A percentile compares a stretch with the other conserved stretches of the same genome.
These are phyloP conservation scores for Tonatia bakeri DNA, from an alignment of 2,113 vertebrate species.

Conservation along the genomic window DNA sequence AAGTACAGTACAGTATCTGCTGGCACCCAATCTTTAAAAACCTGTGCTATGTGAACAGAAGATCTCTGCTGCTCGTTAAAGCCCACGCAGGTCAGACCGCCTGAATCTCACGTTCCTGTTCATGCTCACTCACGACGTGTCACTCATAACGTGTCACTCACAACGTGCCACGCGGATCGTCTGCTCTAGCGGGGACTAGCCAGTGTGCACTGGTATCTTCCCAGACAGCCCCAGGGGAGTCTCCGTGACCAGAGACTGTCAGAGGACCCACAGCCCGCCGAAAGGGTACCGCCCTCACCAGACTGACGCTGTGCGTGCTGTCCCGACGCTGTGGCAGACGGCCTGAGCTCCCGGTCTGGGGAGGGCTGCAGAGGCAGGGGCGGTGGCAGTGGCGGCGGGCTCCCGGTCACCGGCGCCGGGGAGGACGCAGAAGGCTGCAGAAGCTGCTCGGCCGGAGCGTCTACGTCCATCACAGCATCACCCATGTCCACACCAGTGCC, in stretches of 20 bases:
- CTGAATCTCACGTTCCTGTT: conserved; percentile 2
- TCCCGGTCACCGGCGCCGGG: conserved; percentile 78
- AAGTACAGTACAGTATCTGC: not conserved
- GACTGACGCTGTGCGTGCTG: conserved; percentile 79
- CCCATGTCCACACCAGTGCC: conserved; percentile 74
- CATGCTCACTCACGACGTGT: not conserved
- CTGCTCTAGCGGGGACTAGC: not conserved
- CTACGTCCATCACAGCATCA: conserved; percentile 83
- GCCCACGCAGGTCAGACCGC: conserved; percentile 11
- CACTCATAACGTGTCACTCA: not conserved
- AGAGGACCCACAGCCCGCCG: conserved; percentile 43
- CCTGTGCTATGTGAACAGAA: not conserved
- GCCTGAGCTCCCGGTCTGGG: conserved; percentile 86
- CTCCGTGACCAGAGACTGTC: not conserved
- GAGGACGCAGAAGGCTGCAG: conserved; percentile 84
- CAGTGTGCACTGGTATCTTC: not conserved
- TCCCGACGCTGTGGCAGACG: conserved; percentile 75
- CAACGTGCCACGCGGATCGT: not conserved
- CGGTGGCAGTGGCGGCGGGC: conserved; percentile 61
- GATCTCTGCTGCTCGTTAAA: not conserved
- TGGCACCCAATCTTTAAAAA: not conserved
- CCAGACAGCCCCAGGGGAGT: not conserved
- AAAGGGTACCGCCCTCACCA: conserved; percentile 79
- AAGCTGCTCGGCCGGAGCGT: conserved; percentile 76
- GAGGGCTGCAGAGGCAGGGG: conserved; percentile 80